These are phyloP conservation scores for Alouatta palliata DNA, from an alignment of 2,113 vertebrate species.

Conservation along the genomic window DNA sequence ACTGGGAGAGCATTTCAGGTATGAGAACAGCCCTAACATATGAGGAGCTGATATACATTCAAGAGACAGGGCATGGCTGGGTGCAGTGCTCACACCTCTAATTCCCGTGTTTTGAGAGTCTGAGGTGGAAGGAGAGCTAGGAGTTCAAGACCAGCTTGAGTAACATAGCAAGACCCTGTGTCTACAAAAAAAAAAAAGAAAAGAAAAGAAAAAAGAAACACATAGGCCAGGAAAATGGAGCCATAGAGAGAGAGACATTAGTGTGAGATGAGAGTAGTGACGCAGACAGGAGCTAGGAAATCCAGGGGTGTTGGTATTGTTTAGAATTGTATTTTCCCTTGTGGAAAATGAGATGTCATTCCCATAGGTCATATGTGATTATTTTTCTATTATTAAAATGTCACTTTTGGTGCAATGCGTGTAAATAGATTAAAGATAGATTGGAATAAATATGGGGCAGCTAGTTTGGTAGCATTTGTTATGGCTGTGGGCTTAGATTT, in stretches of 20 bases:
- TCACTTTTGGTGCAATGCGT: not conserved
- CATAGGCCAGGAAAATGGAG: not conserved
- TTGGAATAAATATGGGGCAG: not conserved
- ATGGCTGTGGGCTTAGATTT: not conserved
- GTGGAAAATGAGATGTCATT: not conserved
- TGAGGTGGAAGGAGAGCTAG: too few species aligned
- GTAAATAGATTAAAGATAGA: not conserved
- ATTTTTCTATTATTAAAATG: not conserved
- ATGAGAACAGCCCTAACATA: not conserved
- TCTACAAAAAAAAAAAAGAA: too few species aligned
- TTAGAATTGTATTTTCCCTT: not conserved
- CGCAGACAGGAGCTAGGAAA: not conserved
- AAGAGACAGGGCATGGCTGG: too few species aligned
- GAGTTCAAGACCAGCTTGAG: too few species aligned
- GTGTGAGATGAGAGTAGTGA: not conserved
- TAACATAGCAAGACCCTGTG: too few species aligned
- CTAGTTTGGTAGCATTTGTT: not conserved
- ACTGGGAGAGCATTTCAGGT: not conserved
- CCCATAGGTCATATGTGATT: not conserved
- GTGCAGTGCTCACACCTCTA: too few species aligned
- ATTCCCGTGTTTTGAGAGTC: too few species aligned
- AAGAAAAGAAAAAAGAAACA: not conserved
- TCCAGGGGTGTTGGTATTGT: not conserved
- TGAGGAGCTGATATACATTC: not conserved
- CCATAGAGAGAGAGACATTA: not conserved